These are phyloP conservation scores for Drosophila acutilabella DNA, from an alignment of 2,888 invertebrate genomes.

Conservation along the genomic window DNA sequence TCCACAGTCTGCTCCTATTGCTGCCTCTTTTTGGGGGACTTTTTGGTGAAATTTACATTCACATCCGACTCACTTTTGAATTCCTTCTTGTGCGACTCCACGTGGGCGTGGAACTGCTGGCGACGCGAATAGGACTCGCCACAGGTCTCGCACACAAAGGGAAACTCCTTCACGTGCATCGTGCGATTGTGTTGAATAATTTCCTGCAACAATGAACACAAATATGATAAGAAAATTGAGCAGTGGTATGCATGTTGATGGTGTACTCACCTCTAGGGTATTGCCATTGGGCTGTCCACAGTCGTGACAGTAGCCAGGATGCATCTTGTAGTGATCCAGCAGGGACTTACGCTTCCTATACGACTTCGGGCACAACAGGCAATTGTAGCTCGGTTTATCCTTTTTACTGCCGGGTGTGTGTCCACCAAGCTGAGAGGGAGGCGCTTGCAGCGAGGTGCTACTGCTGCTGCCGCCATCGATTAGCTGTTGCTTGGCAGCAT, in stretches of 20 bases:
- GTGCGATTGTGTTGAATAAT: constrained; percentile 84
- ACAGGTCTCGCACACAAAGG: constrained; percentile 85
- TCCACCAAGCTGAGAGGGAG: constrained; percentile 66
- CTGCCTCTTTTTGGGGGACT: background rate
- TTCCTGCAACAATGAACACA: constrained; percentile 69
- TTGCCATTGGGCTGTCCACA: constrained; percentile 84
- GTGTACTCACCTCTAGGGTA: constrained; percentile 78
- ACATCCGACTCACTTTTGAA: constrained; percentile 84
- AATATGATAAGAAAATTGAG: background rate
- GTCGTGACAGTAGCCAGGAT: constrained; percentile 85
- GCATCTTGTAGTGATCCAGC: constrained; percentile 84
- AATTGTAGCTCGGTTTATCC: constrained; percentile 83
- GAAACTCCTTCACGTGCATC: constrained; percentile 84
- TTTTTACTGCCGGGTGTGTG: constrained; percentile 77
- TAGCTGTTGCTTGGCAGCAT: constrained; percentile 80
- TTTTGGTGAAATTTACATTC: constrained; percentile 81
- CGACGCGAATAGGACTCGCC: constrained; percentile 85
- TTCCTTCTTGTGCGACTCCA: constrained; percentile 85
- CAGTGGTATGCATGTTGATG: background rate
- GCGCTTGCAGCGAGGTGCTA: constrained; percentile 81
- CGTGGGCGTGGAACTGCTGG: constrained; percentile 85
- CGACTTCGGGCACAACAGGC: constrained; percentile 83
- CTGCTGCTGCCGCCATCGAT: constrained; percentile 83
- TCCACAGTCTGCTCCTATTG: background rate
- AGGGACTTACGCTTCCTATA: constrained; percentile 84